A percentile compares a stretch with the other conserved stretches of the same genome.
phyloP scores from a whole-genome alignment of 2,888 invertebrate genomes.

The Drosophila mercatorum region DNA sequence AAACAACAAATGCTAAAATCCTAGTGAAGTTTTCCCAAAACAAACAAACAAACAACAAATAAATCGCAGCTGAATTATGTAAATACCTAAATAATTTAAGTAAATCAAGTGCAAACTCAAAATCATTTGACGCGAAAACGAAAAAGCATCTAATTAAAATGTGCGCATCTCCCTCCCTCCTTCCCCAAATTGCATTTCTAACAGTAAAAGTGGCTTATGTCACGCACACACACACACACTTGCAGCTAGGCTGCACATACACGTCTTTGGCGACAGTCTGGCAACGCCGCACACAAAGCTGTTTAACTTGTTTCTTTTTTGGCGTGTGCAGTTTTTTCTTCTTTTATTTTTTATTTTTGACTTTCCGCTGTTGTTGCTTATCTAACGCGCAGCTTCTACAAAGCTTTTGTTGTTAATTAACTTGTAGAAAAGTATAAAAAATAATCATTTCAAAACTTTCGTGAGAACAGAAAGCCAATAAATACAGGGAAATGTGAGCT shows the following conservation, averaged over 20 bases:
- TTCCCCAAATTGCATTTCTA: constrained; percentile 66
- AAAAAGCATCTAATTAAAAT: constrained; percentile 22
- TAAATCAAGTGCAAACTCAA: constrained; percentile 31
- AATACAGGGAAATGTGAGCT: constrained; percentile 35
- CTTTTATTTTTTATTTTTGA: constrained; percentile 50
- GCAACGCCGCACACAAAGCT: constrained; percentile 69
- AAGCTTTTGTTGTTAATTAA: constrained; percentile 66
- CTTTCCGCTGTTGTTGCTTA: constrained; percentile 50
- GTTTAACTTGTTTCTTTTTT: constrained; percentile 77
- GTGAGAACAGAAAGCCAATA: constrained; percentile 42
- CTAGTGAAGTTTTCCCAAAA: constrained; percentile 51
- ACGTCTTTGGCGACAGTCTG: constrained; percentile 57
- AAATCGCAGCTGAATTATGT: constrained; percentile 54
- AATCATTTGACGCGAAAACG: constrained; percentile 47
- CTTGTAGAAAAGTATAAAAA: constrained; percentile 43
- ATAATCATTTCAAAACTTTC: constrained; percentile 41
- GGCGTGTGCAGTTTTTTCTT: constrained; percentile 69
- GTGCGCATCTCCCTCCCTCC: constrained; percentile 64
- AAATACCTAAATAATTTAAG: constrained; percentile 41
- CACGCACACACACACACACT: constrained; percentile 51
- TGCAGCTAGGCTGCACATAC: constrained; percentile 33
- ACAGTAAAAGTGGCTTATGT: constrained; percentile 78
- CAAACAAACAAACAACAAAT: constrained; percentile 20
- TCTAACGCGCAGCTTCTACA: constrained; percentile 59
- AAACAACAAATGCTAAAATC: constrained; percentile 35